Conservation (phyloP, 2,797 vertebrate genomes). For the Alca torda region DNA sequence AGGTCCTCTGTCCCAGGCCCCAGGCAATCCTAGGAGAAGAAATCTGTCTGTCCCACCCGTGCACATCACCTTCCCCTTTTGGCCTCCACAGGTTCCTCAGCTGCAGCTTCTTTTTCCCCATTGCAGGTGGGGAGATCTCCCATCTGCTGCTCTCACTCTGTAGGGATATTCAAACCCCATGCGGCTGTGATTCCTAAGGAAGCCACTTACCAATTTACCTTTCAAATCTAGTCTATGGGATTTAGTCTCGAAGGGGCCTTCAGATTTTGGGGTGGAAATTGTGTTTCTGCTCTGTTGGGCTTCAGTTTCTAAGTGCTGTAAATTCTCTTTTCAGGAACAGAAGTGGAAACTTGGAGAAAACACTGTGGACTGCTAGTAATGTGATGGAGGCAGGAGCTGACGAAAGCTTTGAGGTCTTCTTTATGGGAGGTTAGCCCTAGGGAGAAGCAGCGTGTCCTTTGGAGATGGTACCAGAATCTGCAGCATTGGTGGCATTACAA, state of each 20-base stretch:
- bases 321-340: conserved; percentile 25
- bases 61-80: neutral
- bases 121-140: neutral
- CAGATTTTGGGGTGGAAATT: neutral
- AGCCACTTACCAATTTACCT: neutral
- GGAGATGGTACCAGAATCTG: neutral
- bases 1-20: neutral
- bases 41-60: neutral
- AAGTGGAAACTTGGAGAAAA: neutral
- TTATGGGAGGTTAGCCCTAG: neutral
- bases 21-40: accelerated
- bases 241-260: neutral
- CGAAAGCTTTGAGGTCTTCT: neutral
- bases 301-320: neutral
- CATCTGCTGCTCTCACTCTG: neutral
- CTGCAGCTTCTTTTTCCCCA: neutral
- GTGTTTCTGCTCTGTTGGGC: neutral
- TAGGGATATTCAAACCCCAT: accelerated
- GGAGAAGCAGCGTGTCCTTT: neutral
- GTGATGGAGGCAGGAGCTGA: neutral
- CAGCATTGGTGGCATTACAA: neutral
- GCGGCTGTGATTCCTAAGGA: neutral
- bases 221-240: neutral
- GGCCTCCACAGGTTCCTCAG: neutral
- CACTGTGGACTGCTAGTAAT: neutral